These are phyloP conservation scores for Chaetoderma sp. DNA, from an alignment of 2,888 invertebrate species.

Conservation along the genomic window DNA sequence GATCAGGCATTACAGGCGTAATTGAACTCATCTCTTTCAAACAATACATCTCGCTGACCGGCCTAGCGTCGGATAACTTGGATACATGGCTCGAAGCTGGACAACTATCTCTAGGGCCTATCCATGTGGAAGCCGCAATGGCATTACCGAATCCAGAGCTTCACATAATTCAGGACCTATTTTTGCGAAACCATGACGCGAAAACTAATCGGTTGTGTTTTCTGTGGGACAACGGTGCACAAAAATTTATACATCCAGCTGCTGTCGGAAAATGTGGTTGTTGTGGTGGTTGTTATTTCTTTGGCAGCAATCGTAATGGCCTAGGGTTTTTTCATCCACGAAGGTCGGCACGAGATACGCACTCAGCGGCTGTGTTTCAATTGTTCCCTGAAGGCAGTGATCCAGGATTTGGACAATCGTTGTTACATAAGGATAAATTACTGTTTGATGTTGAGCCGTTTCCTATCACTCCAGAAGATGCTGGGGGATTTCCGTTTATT, in stretches of 20 bases:
- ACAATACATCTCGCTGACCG: conserved; percentile 76
- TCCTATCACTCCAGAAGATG: conserved; percentile 28
- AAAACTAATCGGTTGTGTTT: conserved; percentile 92
- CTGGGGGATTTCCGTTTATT: conserved; percentile 54
- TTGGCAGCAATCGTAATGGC: conserved; percentile 92
- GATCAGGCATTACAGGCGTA: conserved; percentile 88
- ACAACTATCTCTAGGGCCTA: conserved; percentile 88
- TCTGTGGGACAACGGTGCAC: conserved; percentile 85
- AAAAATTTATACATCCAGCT: conserved; percentile 66
- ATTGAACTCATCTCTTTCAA: conserved; percentile 80
- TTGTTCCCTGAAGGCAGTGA: conserved; percentile 72
- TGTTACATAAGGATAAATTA: conserved; percentile 86
- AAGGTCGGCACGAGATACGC: conserved; percentile 40
- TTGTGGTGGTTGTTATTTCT: conserved; percentile 94
- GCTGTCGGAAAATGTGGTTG: conserved; percentile 85
- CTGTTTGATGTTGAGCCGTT: conserved; percentile 91
- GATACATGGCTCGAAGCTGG: conserved; percentile 89
- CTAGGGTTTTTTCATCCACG: conserved; percentile 86
- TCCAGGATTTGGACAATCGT: conserved; percentile 93
- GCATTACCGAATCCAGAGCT: conserved; percentile 71
- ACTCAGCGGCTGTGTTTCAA: conserved; percentile 53
- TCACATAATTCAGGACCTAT: conserved; percentile 66
- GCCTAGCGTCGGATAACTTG: conserved; percentile 42
- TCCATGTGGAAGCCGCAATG: conserved; percentile 87
- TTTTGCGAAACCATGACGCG: conserved; percentile 77